These are phyloP conservation scores for Oreochromis grahami DNA, from an alignment of 2,797 vertebrate species.

Conservation along the genomic window DNA sequence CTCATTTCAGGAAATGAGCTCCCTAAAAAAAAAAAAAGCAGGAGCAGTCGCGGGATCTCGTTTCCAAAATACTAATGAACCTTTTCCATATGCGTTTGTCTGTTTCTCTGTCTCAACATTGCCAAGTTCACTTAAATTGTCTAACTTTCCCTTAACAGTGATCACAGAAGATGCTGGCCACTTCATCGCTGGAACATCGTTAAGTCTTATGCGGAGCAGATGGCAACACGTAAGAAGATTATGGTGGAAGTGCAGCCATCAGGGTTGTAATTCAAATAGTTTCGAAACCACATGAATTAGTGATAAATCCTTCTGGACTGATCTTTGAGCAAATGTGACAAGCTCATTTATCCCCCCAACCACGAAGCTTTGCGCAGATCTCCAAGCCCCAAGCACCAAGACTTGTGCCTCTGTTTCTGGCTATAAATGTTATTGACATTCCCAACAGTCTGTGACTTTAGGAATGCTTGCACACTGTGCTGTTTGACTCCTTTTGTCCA, in stretches of 20 bases:
- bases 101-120: constrained; percentile 15
- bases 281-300: constrained; percentile 90
- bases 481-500: constrained; percentile 72
- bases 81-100: background rate
- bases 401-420: constrained; percentile 80
- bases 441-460: constrained; percentile 78
- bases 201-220: constrained; percentile 59
- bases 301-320: constrained; percentile 90
- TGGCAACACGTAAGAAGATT: constrained; percentile 71
- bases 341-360: constrained; percentile 90
- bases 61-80: background rate
- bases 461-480: background rate
- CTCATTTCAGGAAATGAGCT: background rate
- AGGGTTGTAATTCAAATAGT: constrained; percentile 84
- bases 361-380: constrained; percentile 88
- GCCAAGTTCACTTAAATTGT: constrained; percentile 33
- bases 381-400: too few relatives aligned
- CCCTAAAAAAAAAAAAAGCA: background rate
- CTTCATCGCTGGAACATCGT: constrained; percentile 45
- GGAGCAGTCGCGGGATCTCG: background rate
- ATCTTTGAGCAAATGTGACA: constrained; percentile 90
- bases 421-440: constrained; percentile 86
- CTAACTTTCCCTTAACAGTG: constrained; percentile 30
- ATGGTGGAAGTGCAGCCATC: constrained; percentile 72
- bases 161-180: constrained; percentile 50